Base-by-base conservation (phyloP, 1,140 invertebrate genomes). In the Bombus picipes region DNA sequence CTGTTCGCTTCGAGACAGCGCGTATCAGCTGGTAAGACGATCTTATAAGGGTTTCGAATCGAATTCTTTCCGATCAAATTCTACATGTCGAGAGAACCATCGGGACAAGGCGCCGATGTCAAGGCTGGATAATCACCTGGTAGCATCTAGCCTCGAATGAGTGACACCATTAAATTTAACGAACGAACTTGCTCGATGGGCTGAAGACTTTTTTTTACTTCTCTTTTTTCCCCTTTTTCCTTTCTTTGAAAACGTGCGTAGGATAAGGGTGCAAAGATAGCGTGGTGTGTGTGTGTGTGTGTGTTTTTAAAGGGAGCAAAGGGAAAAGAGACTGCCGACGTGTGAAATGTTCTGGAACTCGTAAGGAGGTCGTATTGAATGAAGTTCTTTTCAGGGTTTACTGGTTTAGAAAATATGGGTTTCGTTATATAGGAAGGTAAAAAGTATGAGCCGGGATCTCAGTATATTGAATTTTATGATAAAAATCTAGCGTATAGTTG, bases 21-120 rank as follows among this genome's bases (percentile, higher is more conserved):
- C 32, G 34, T 13, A 82, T 82, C 83, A 75, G 81, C 76, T 77
- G 73, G 86, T 90, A 91, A 93, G 91, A 91, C 89, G 91, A 92
- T 90, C 87, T 93, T 91, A 88, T 92, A 91, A 92, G 91, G 89
- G 89, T 94, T 94, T 90, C 86, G 81, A 73, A 82, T 84, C 68
- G 76, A 72, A 89, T 89, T 83, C 43, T 71, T 81, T n/a, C 37
- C 66, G 76, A 82, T 81, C 74, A 53, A 71, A 15, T 62, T 75
- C 78, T 85, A 65, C 53, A 41, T 62, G 70, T 66, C 57, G 70
- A 57, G 15, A 65, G 66, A 66, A 73, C 71, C 37, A 43, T 68
- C 25, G 47, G 75, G 10, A 43, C 28, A 28, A 15, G 15, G 32
- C 32, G n/a, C 8, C 22, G 65, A 79, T 68, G 82, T 79, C 75